A percentile compares a stretch with the other conserved stretches of the same genome.
These are phyloP conservation scores for Drosophila diplacantha DNA, from an alignment of 2,888 invertebrate genomes.

Conservation along the genomic window DNA sequence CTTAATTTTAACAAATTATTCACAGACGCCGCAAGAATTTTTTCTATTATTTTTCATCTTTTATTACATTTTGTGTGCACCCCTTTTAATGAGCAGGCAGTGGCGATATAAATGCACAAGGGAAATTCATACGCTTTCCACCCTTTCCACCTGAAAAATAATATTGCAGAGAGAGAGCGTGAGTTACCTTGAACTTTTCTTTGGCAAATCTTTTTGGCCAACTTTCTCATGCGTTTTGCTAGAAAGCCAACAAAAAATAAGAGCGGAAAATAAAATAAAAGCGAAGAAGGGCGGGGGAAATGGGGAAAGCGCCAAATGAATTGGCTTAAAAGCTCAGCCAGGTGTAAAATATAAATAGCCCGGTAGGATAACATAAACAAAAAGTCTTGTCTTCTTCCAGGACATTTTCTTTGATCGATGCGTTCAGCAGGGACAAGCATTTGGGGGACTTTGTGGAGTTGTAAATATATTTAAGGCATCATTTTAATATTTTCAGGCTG, in stretches of 20 bases:
- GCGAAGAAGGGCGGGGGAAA: constrained; percentile 12
- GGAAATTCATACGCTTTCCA: constrained; percentile 25
- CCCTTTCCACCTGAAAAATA: constrained; percentile 7
- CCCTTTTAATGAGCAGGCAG: constrained; percentile 51
- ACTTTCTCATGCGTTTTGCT: constrained; percentile 24
- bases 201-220: constrained; percentile 8
- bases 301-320: constrained; percentile 19
- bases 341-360: constrained; percentile 70
- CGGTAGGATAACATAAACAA: constrained; percentile 46
- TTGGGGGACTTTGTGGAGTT: neutral
- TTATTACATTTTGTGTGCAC: constrained; percentile 30
- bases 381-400: neutral
- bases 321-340: constrained; percentile 59
- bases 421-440: neutral
- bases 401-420: constrained; percentile 10
- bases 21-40: constrained; percentile 48
- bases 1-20: constrained; percentile 65
- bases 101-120: neutral
- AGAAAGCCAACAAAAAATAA: constrained; percentile 2
- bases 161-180: neutral
- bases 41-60: constrained; percentile 24
- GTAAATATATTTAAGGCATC: neutral
- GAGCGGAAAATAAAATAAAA: constrained; percentile 5
- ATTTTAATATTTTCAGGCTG: neutral
- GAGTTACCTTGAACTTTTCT: constrained; percentile 55